Percentiles rank a stretch among this genome's conserved stretches.
These are phyloP conservation scores for Athripsodes cinereus DNA, from an alignment of 2,888 invertebrate genomes.

Conservation along the genomic window DNA sequence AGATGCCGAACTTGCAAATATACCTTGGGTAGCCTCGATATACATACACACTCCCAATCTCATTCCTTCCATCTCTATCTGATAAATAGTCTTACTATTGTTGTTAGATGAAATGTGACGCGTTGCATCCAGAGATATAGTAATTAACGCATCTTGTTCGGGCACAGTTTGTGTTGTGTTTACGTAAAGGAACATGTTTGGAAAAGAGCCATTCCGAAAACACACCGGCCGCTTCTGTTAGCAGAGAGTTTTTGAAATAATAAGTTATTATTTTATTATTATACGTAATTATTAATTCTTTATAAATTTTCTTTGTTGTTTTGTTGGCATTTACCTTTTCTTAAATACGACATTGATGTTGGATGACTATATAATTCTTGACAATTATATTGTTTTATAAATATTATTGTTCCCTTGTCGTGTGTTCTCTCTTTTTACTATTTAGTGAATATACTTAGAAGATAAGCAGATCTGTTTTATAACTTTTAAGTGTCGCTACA, in stretches of 20 bases:
- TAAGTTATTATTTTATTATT: conserved; percentile 4
- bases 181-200: conserved; percentile 70
- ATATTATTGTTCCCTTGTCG: background rate
- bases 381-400: no score
- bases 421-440: background rate
- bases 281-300: background rate
- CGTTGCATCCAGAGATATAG: background rate
- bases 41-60: no score
- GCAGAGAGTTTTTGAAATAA: conserved; percentile 28
- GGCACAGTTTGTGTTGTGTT: conserved; percentile 77
- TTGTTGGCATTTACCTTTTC: conserved; percentile 15
- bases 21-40: background rate
- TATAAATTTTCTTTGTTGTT: background rate
- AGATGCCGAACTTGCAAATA: conserved; percentile 5
- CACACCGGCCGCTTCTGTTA: conserved; percentile 62
- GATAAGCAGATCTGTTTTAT: no score
- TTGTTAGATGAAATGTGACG: background rate
- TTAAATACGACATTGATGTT: conserved; percentile 1
- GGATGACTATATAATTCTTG: no score
- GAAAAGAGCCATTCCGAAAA: conserved; percentile 87
- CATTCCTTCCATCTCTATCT: background rate
- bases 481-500: no score
- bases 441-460: no score
- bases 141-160: conserved; percentile 33
- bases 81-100: background rate